phyloP scores from a whole-genome alignment of 2,113 vertebrate genomes.

The Anguilla rostrata region DNA sequence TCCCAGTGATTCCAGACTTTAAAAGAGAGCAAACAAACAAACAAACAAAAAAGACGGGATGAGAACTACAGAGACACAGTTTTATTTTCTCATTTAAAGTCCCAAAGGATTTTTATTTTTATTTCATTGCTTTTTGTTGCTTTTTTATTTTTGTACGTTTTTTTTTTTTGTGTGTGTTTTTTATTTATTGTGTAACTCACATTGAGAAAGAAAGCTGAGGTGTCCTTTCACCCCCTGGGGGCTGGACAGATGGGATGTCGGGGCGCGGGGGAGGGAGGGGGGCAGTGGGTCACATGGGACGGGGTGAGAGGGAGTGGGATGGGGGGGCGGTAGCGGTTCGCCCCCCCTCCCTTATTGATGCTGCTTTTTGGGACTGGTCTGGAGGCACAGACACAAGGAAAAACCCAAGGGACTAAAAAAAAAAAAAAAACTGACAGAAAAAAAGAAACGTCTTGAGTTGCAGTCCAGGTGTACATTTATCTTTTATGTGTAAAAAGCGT shows the following conservation, averaged over 20 bases:
- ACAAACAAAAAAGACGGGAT: constrained; percentile 46
- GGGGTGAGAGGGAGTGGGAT: constrained; percentile 30
- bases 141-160: constrained; percentile 38
- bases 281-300: constrained; percentile 33
- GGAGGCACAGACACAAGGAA: constrained; percentile 52
- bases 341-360: constrained; percentile 56
- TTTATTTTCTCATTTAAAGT: constrained; percentile 50
- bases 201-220: constrained; percentile 40
- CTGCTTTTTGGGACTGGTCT: constrained; percentile 58
- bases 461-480: constrained; percentile 46
- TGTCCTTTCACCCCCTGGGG: constrained; percentile 32
- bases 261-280: constrained; percentile 25
- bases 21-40: constrained; percentile 25
- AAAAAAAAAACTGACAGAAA: constrained; percentile 20
- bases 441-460: constrained; percentile 37
- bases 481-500: constrained; percentile 32
- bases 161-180: constrained; percentile 57
- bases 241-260: constrained; percentile 23
- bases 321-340: constrained; percentile 11
- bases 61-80: constrained; percentile 30
- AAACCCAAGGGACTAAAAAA: constrained; percentile 37
- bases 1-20: constrained; percentile 43
- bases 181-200: constrained; percentile 73
- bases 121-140: constrained; percentile 45
- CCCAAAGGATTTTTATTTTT: constrained; percentile 52